A percentile compares a stretch with the other conserved stretches of the same genome.
phyloP scores from a whole-genome alignment of 2,888 invertebrate genomes.

The Tholera decimalis region DNA sequence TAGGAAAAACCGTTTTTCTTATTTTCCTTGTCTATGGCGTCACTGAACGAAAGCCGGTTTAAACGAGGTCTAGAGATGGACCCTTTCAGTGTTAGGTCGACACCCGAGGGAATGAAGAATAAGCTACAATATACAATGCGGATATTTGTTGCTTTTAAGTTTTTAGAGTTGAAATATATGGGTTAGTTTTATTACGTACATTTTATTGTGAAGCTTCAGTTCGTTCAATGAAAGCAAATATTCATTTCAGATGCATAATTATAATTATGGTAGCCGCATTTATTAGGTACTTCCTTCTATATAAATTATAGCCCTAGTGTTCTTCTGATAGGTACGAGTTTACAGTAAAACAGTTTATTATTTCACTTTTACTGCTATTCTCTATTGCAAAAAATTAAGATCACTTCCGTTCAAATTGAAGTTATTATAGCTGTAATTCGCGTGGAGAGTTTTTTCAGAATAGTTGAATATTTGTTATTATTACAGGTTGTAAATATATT shows the following conservation, averaged over 20 bases:
- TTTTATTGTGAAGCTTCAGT: neutral
- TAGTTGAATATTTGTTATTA: too few relatives aligned
- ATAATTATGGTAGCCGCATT: neutral
- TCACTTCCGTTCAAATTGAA: too few relatives aligned
- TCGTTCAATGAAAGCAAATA: neutral
- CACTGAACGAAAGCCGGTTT: slow-evolving; percentile 40
- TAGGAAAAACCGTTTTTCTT: slow-evolving; percentile 42
- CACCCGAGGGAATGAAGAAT: slow-evolving; percentile 37
- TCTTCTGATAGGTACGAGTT: neutral
- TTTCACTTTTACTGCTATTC: too few relatives aligned
- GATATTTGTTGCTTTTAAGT: slow-evolving; percentile 6
- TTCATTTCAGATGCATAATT: neutral
- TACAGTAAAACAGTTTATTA: too few relatives aligned
- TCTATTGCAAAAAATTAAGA: too few relatives aligned
- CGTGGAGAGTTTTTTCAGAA: too few relatives aligned
- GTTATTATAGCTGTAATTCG: too few relatives aligned
- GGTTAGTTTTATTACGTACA: neutral
- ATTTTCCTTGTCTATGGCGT: slow-evolving; percentile 36
- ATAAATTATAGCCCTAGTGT: neutral
- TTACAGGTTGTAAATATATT: too few relatives aligned
- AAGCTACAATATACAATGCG: slow-evolving; percentile 48
- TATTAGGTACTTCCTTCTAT: neutral
- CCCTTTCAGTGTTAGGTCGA: slow-evolving; percentile 41
- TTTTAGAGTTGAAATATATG: slow-evolving; percentile 6
- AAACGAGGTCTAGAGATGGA: slow-evolving; percentile 48